Evolutionary conservation across 2,797 vertebrate genomes (phyloP).

Genomic region (Chiloscyllium punctatum): DNA sequence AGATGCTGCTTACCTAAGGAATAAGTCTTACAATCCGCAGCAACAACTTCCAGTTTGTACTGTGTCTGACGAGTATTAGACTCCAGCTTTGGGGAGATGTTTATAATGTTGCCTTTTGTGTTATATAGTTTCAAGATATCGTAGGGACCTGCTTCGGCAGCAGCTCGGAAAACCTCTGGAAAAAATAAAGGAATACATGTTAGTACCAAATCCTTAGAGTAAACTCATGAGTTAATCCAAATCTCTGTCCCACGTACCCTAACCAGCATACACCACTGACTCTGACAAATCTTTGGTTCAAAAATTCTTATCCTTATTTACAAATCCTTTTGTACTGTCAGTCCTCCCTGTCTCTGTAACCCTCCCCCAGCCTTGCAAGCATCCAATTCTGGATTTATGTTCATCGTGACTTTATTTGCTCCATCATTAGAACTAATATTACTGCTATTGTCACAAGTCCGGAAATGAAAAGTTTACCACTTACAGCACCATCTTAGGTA

Average conservation of each 20-base stretch:
- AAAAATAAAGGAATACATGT: background rate
- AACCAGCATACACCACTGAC: background rate
- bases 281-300: background rate
- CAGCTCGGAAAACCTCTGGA: constrained; percentile 63
- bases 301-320: background rate
- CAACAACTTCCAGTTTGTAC: constrained; percentile 69
- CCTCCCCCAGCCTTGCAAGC: background rate
- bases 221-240: background rate
- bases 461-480: no score
- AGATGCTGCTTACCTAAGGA: constrained; percentile 52
- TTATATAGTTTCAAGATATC: constrained; percentile 72
- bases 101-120: constrained; percentile 66
- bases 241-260: background rate
- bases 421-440: no score
- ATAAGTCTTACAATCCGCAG: constrained; percentile 63
- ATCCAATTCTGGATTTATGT: background rate
- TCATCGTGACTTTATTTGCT: background rate
- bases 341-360: background rate
- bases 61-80: constrained; percentile 54
- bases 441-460: no score
- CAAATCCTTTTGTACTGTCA: background rate
- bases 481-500: no score
- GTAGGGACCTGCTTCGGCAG: constrained; percentile 64
- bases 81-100: constrained; percentile 63
- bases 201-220: background rate